Evolutionary conservation across 2,797 vertebrate species (phyloP), one percentile per base, ranked within the genome.

Genomic region (Urosaurus nigricauda): DNA sequence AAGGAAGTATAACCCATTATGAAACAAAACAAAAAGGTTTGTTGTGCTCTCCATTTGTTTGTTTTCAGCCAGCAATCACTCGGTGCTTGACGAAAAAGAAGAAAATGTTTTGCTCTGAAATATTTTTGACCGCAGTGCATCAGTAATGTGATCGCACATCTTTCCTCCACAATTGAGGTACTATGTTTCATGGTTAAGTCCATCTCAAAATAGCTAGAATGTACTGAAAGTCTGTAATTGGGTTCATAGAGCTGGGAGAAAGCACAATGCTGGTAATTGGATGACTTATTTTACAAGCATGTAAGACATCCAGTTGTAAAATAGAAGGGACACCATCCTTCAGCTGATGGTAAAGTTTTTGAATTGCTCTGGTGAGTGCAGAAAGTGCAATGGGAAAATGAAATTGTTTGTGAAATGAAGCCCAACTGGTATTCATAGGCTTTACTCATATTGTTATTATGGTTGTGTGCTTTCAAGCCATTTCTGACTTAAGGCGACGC

Each of bases 181-280:
- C 56, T 82, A 11, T 29, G 60, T 80, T 89, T 93, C 60, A 4
- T 88, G 68, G 88, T 96, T 90, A 84, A 90, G 68, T 86, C 82
- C 80, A 58, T 0, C 0, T 83, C 68, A 89, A 93, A 96, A 91
- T 14, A 92, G 71, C 77, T 78, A 19, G 4, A 87, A 79, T 53
- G 89, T 91, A 90, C 80, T 8, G 84, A 71, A 89, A 71, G 53
- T 68, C 1, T 68, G 12, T 86, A 84, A 78, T 89, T 84, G 35
- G 58, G 68, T 40, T 70, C 24, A 1, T 79, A 6, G 4, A 32
- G 90, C 93, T 93, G 90, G 92, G 80, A 82, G 53, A 91, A 85
- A 93, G 37, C 60, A 84, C 13, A 83, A 17, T 81, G 79, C 8
- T 74, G 82, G 37, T 60, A 92, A 91, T 0, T 0, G 79, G 79